Conservation (phyloP, 2,797 vertebrate genomes). For the Halcyon smyrnensis region DNA sequence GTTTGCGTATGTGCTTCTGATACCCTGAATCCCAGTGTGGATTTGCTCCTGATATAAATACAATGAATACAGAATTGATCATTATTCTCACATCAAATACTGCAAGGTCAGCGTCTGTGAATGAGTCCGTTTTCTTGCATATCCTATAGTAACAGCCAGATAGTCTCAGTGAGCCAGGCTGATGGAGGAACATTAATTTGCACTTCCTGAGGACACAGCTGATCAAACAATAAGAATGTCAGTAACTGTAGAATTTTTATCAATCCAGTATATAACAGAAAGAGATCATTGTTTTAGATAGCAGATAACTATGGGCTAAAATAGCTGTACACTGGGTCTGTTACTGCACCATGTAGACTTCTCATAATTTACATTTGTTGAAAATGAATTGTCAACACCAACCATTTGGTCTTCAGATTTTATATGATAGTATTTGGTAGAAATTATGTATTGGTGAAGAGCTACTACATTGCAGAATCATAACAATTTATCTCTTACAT, state of each 20-base stretch:
- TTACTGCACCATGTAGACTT: accelerated
- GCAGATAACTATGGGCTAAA: neutral
- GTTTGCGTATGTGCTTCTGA: neutral
- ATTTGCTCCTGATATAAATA: neutral
- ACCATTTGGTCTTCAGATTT: neutral
- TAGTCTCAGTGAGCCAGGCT: neutral
- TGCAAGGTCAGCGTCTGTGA: neutral
- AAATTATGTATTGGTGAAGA: neutral
- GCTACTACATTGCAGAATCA: neutral
- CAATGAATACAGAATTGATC: neutral
- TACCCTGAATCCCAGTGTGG: neutral
- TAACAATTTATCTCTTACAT: neutral
- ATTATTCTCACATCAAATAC: neutral
- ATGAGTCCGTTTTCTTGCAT: neutral
- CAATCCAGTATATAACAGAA: neutral
- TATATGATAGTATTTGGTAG: neutral
- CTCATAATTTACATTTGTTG: neutral
- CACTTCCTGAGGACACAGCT: neutral
- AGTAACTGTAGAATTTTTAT: neutral
- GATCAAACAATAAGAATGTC: neutral
- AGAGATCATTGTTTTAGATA: neutral
- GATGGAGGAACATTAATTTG: neutral
- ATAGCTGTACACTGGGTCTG: neutral
- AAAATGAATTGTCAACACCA: neutral
- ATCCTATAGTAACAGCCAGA: neutral